Evolutionary conservation across 1,140 invertebrate species (phyloP).

Genomic region (Heliconius hermathena): DNA sequence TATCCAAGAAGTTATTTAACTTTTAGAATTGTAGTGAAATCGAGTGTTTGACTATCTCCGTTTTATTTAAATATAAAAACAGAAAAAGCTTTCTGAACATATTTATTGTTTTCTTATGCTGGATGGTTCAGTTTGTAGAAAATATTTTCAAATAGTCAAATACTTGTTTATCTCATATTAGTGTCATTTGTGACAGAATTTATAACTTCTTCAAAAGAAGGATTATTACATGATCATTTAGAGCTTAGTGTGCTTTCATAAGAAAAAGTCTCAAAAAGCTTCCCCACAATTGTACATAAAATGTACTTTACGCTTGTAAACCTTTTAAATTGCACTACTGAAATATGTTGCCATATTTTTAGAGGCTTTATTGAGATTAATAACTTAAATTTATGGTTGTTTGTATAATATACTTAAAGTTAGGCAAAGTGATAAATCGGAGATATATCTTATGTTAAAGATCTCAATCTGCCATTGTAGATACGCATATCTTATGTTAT

Average conservation of each 20-base stretch:
- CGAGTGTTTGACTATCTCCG: background rate
- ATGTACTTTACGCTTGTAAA: constrained; percentile 12
- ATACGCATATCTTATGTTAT: constrained; percentile 16
- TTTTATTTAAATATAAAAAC: background rate
- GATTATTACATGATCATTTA: background rate
- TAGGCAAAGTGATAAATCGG: background rate
- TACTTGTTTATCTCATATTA: background rate
- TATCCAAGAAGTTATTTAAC: background rate
- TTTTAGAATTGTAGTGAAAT: background rate
- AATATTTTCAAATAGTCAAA: constrained; percentile 8
- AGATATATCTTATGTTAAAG: constrained; percentile 12
- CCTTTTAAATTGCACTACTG: background rate
- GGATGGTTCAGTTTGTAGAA: background rate
- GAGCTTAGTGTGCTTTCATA: constrained; percentile 4
- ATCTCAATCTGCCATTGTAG: constrained; percentile 29
- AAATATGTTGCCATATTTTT: background rate
- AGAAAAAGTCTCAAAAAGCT: background rate
- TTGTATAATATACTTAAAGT: constrained; percentile 3
- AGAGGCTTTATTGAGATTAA: constrained; percentile 4
- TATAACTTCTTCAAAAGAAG: background rate
- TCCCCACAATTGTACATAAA: background rate
- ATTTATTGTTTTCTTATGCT: background rate
- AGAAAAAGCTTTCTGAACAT: background rate
- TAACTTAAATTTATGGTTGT: constrained; percentile 2
- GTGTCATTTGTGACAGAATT: background rate